Percentiles rank a stretch among this genome's conserved stretches.
Evolutionary conservation across 2,113 vertebrate genomes (phyloP).

Genomic region (Acinonyx jubatus): DNA sequence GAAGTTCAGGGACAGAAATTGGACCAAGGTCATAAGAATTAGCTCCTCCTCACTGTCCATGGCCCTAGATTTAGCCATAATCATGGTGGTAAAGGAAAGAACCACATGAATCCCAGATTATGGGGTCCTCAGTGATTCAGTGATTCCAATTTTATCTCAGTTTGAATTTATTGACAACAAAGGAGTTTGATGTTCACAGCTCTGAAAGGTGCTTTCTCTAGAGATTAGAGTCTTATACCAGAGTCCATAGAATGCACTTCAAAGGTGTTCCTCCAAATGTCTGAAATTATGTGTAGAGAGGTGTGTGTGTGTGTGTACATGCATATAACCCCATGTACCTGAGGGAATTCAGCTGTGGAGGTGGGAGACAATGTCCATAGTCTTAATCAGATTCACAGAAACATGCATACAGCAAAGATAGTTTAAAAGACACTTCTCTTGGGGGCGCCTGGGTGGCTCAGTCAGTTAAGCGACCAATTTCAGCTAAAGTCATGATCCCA

Average conservation of each 20-base stretch:
- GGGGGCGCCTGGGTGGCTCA: too few species aligned
- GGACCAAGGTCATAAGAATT: not conserved
- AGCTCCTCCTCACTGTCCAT: not conserved
- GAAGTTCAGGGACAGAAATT: not conserved
- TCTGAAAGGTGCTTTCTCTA: not conserved
- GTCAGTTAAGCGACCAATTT: too few species aligned
- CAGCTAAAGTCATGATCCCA: too few species aligned
- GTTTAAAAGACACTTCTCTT: not conserved
- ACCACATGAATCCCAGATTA: not conserved
- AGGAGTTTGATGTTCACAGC: not conserved
- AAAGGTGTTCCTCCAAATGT: not conserved
- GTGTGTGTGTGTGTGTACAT: rapidly evolving
- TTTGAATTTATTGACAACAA: constrained; percentile 19
- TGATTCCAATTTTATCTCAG: not conserved
- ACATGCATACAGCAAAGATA: not conserved
- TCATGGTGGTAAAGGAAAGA: not conserved
- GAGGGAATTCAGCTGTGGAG: not conserved
- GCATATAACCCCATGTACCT: not conserved
- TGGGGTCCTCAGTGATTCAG: not conserved
- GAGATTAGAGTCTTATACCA: not conserved
- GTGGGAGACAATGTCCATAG: not conserved
- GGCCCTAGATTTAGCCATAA: not conserved
- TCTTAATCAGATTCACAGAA: constrained; percentile 5
- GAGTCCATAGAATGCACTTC: not conserved
- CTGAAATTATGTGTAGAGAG: not conserved